Base-by-base conservation (phyloP, 2,113 vertebrate genomes). In the Prunella himalayana region DNA sequence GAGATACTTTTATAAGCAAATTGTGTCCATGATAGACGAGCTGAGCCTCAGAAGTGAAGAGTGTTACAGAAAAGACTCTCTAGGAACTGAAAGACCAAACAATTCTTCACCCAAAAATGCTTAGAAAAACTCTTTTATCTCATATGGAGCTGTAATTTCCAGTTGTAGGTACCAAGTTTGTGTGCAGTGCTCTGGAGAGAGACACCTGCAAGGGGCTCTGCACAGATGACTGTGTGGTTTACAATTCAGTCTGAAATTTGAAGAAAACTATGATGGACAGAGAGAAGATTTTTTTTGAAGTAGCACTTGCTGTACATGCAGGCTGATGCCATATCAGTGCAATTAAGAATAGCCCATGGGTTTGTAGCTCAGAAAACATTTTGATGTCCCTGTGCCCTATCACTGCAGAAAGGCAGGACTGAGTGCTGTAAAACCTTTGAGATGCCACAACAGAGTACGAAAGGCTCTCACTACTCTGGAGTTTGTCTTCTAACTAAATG, bases 61-160 rank as follows among this genome's bases (percentile, higher is more conserved):
- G 11, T 35, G 12, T 22, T 87, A 28, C 0, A 2, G 41, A 79
- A 79, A 92, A 50, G 10, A 16, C 21, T 30, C 5, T 0, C 0
- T 21, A 66, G 27, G 20, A 90, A 59, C 11, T 44, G 19, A 77
- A 90, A 51, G 22, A 71, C 24, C 22, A 86, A 87, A 57, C 10
- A 63, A 5, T 44, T 79, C 13, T 60, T 70, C 13, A 17, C 6
- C 0, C 11, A 30, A 76, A 87, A 42, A 35, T 68, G 23, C 56
- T 76, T 24, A 68, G 37, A 12, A 64, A 77, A 73, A 17, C 2
- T 23, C 9, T 51, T 47, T 47, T 60, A 8, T 57, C 30, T 88
- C 6, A 2, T 1, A 2, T 54, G 37, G 28, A 86, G 35, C 44
- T 2, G 0, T 69, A 30, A 31, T 54, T 91, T 81, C 42, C 30